Evolutionary conservation across 2,113 vertebrate genomes (phyloP), one percentile per base, ranked within the genome.

Genomic region (Nesogale talazaci): DNA sequence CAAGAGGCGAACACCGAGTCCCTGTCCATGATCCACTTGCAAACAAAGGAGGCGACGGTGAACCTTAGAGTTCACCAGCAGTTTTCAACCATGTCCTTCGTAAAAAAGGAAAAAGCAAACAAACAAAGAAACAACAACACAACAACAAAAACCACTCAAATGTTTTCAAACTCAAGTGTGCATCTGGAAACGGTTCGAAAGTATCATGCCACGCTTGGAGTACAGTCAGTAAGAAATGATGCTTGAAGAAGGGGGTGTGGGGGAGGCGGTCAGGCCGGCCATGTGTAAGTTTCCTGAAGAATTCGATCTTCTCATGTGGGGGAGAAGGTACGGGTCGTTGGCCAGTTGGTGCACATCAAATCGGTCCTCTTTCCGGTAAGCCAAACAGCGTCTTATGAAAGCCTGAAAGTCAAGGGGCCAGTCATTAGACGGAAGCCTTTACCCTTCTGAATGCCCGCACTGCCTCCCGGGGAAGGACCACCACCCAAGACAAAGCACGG

Each of bases 271-370:
- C 63, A 99, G 97, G 89, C 98, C 98, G 95, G 97, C 98, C 98
- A 99, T 98, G 98, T 99, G 99, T 97, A 99, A 98, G 95, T 99
- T 99, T 98, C 99, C 99, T 97, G 99, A 99, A 97, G 99, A 99
- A 98, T 99, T 99, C 40, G 99, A 99, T 98, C 99, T 98, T 96
- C 99, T 98, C 98, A 99, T 99, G 95, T 99, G 99, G 86, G 99
- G 99, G 80, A 99, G 99, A 97, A 99, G 98, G 96, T 99, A 99
- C 40, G 99, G 98, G 97, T 99, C 99, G 12, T 99, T 99, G 80
- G 99, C 99, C 97, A 99, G 98, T 96, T 99, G 99, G 96, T 99
- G 99, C 87, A 99, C 99, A 79, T 99, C 99, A 83, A 99, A 98
- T 52, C 99, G 98, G 96, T 99, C 99, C 96, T 99, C 99, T 98